Base-by-base conservation (phyloP, 2,888 invertebrate genomes). In the Lasioglossum figueresi region DNA sequence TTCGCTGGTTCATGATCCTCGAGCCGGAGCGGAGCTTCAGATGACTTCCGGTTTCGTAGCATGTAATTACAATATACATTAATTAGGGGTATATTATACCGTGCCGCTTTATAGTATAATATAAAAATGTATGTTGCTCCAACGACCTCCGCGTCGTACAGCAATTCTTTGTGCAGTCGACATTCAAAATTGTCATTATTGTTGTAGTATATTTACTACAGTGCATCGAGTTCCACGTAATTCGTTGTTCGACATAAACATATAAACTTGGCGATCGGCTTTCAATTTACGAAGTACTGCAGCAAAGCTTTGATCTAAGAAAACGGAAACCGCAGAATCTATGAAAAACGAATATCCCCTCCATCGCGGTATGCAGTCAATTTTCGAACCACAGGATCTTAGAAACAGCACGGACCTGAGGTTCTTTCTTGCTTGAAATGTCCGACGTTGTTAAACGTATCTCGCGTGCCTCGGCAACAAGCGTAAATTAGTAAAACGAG, bases 21-120 rank as follows among this genome's bases (percentile, higher is more conserved):
- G 23, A 52, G 52, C 59, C 27, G 14, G 59, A 59, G 59, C 27
- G 14, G 59, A 59, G 59, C 63, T 63, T 14, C 27, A 16, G 63
- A 63, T 63, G 63, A 63, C 31, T 63, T 63, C 63, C 63, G 31
- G 63, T 63, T 63, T 63, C 63, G 31, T 16, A 63, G 63, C 63
- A 2, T 63, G 31, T 63, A 63, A 63, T 63, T 63, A 63, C 63
- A 63, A 63, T 63, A 16, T 31, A 16, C 31, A 63, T 63, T 59
- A 59, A 59, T 59, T 63, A 63, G 5, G 16, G 63, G 63, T 63
- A 63, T 31, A 63, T 31, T 63, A 63, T 0, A 63, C 31, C 6
- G 16, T 31, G 6, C 31, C 63, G 63, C 63, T 63, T 63, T 27
- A 63, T 31, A 16, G 14, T 63, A 5, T 63, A 6, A 63, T 16